phyloP scores from a whole-genome alignment of 37 sponge, comb jelly and placozoan species.

The Mnemiopsis leidyi region DNA sequence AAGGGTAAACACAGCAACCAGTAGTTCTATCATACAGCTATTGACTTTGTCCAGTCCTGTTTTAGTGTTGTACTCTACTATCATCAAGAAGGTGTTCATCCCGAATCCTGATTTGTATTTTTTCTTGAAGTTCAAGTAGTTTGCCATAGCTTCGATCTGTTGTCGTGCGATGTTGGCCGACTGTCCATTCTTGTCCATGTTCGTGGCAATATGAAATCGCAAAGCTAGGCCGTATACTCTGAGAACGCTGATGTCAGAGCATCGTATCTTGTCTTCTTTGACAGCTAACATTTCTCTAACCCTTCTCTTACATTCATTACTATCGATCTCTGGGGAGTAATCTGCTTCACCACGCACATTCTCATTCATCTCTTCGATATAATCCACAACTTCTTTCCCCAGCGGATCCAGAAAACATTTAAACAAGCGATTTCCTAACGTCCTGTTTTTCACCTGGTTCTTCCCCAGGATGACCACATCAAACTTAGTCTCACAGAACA shows the following conservation, averaged over 20 bases:
- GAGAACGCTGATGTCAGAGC: background rate
- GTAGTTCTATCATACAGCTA: constrained; percentile 28
- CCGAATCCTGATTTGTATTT: constrained; percentile 61
- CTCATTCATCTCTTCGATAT: background rate
- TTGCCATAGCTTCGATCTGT: constrained; percentile 47
- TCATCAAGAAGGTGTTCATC: constrained; percentile 16
- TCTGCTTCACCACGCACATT: background rate
- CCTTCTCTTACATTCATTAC: background rate
- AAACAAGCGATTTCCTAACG: constrained; percentile 2
- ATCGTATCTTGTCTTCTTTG: constrained; percentile 31
- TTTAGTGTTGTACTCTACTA: background rate
- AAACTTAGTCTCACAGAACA: constrained; percentile 14
- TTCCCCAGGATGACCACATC: constrained; percentile 43
- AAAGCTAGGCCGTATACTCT: constrained; percentile 42
- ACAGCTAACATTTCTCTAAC: constrained; percentile 32
- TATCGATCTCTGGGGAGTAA: background rate
- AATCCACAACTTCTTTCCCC: constrained; percentile 33
- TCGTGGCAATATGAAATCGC: constrained; percentile 3
- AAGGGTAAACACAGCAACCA: background rate
- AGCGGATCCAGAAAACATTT: constrained; percentile 54
- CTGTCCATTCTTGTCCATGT: constrained; percentile 40
- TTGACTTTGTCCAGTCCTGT: background rate
- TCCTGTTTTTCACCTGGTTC: background rate
- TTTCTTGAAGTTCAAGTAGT: constrained; percentile 55
- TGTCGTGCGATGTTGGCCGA: background rate